Base-by-base conservation (phyloP, 2,797 vertebrate species). In the Spondyliosoma cantharus region DNA sequence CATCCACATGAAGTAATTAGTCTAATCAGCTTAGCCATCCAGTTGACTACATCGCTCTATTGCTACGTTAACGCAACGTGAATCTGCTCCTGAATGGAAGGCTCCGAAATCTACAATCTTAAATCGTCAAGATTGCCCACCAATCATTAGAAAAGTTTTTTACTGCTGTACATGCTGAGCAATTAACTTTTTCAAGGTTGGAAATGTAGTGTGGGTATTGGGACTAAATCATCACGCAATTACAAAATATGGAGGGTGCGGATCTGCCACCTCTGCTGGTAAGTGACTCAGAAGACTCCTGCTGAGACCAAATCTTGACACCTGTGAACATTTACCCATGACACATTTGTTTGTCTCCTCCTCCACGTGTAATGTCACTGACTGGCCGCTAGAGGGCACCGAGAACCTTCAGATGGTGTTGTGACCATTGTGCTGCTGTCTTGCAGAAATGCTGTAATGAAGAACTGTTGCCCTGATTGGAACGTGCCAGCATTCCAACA, bases 401-500 rank as follows among this genome's bases (percentile, higher is more conserved):
- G 25, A 3, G 2, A 32, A 3, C 16, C 5, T 64, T 5, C n/a
- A 27, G 2, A 29, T 43, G 17, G 13, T 60, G 27, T 45, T 57
- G 0, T 58, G 14, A 3, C 66, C 22, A 0, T n/a, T 82, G 45
- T 73, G 42, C 59, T 83, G 20, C 7, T 49, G 17, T 87, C 50
- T 86, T 91, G 71, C 86, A 98, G 97, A 96, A 96, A 96, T 95
- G 95, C 96, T 99, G 97, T 97, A 97, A 97, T 98, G 97, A 98
- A 98, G 97, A 98, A 97, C 96, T 97, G 97, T 97, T 97, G 97
- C 97, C 96, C 96, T 95, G 95, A 95, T 95, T 96, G 97, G 97
- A 97, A 97, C 96, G 95, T 98, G 96, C 97, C 97, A 98, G 96
- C 96, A 95, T 97, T 97, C 95, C 96, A 96, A 89, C 95, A 91